These are phyloP conservation scores for Chesias legatella DNA, from an alignment of 2,888 invertebrate species.

Conservation along the genomic window DNA sequence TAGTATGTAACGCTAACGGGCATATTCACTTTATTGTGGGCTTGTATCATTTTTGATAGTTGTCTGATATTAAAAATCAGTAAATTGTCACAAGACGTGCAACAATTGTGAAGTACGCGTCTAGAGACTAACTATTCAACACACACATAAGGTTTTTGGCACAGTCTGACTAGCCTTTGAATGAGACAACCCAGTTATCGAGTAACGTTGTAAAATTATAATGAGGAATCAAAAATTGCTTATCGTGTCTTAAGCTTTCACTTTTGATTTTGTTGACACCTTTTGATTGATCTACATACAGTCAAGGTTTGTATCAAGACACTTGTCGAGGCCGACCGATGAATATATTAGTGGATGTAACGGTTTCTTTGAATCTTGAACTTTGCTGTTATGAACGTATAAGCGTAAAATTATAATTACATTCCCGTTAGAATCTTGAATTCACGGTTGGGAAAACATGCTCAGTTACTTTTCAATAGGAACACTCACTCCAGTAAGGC, in stretches of 20 bases:
- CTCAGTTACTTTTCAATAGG: slow-evolving; percentile 2
- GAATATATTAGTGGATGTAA: slow-evolving; percentile 20
- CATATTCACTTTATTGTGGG: no score
- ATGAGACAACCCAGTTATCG: slow-evolving; percentile 18
- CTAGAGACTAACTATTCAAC: neutral
- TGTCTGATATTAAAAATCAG: no score
- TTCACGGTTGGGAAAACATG: neutral
- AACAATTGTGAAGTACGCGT: no score
- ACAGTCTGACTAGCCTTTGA: slow-evolving; percentile 10
- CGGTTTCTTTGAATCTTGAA: slow-evolving; percentile 13
- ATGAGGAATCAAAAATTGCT: slow-evolving; percentile 20
- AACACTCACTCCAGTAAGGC: no score
- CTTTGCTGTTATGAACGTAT: slow-evolving; percentile 13
- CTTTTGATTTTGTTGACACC: slow-evolving; percentile 27
- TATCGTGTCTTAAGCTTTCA: slow-evolving; percentile 26
- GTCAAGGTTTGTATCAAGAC: slow-evolving; percentile 6
- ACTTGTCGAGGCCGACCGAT: slow-evolving; percentile 7
- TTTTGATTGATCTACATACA: slow-evolving; percentile 17
- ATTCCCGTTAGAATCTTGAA: slow-evolving; percentile 8
- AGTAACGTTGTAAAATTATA: slow-evolving; percentile 24
- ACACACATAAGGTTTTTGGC: slow-evolving; percentile 6
- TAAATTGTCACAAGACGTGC: no score
- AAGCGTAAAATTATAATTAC: slow-evolving; percentile 8
- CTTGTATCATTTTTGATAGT: no score
- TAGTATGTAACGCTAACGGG: no score